Evolutionary conservation across 53 echinoderm and acorn worm genomes (phyloP), one percentile per base, ranked within the genome.

Genomic region (Hippasteria phrygiana): DNA sequence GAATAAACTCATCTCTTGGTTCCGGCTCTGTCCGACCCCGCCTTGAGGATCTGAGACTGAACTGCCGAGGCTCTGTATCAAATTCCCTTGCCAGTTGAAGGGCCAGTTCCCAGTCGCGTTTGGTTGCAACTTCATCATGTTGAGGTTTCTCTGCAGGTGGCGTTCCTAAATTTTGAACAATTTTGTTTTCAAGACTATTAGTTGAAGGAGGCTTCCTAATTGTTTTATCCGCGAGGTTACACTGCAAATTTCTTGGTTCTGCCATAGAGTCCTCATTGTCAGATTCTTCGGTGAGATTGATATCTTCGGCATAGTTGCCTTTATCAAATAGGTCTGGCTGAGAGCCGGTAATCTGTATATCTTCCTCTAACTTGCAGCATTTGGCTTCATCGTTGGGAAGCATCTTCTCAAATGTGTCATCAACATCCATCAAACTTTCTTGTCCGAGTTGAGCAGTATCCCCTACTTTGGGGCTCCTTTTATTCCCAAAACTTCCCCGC

Each of bases 61-160:
- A 87, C 55, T 96, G 82, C 46, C 88, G 74, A 32, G 96, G 96
- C 34, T 83, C 92, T 5, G 96, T 95, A 34, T 93, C 96, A 93
- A 95, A 93, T 75, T 95, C 92, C 26, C 88, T 87, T 32, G 96
- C 96, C 24, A 96, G 56, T 72, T 94, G 93, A 16, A 96, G 66
- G 43, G 96, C 96, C 18, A 96, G 20, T 77, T 96, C 92, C 96
- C 96, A 96, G 78, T 96, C 96, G 74, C 94, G 94, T 89, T 96
- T 95, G 47, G 87, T 51, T 31, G 73, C 41, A 10, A 81, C 89
- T n/a, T 39, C 92, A 37, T 85, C 51, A 4, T 48, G 62, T 33
- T 54, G 55, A 56, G 56, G 87, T 62, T 56, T 77, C 46, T 51
- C 70, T 53, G 41, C 46, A n/a, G 43, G 36, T 43, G 83, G 33